Conservation (phyloP, 2,888 invertebrate species). For the Coelinius sp. region DNA sequence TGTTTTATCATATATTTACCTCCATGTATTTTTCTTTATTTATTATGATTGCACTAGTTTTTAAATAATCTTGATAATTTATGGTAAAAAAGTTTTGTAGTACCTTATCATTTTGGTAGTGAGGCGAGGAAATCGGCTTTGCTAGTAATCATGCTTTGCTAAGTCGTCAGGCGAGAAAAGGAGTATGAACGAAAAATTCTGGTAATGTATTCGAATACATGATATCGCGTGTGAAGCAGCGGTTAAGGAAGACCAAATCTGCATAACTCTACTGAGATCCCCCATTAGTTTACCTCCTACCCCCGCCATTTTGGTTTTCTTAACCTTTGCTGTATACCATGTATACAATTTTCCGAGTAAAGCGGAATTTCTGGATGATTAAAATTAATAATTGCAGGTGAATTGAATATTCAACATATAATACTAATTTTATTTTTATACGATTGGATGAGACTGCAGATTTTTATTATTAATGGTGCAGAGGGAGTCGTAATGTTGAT, state of each 20-base stretch:
- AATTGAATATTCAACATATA: not conserved
- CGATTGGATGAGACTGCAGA: not conserved
- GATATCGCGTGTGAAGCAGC: slow-evolving; percentile 64
- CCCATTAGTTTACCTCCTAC: not conserved
- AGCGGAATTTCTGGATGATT: not conserved
- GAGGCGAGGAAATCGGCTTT: slow-evolving; percentile 18
- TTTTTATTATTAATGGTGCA: slow-evolving; percentile 17
- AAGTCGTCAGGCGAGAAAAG: slow-evolving; percentile 29
- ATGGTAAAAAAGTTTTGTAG: slow-evolving; percentile 6
- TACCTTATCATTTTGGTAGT: slow-evolving; percentile 15
- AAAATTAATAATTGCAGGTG: not conserved
- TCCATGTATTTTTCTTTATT: slow-evolving; percentile 1
- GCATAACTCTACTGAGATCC: slow-evolving; percentile 58
- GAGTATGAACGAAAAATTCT: slow-evolving; percentile 48
- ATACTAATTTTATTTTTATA: too few relatives aligned
- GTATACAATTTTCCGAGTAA: not conserved
- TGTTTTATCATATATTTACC: slow-evolving; percentile 1
- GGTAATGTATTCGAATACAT: slow-evolving; percentile 62
- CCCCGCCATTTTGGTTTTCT: not conserved
- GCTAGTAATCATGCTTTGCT: slow-evolving; percentile 26
- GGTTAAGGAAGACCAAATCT: slow-evolving; percentile 62
- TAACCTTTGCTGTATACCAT: slow-evolving; percentile 28
- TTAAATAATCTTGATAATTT: slow-evolving; percentile 14
- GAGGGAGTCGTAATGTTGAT: too few relatives aligned
- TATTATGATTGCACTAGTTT: slow-evolving; percentile 23